A percentile compares a stretch with the other conserved stretches of the same genome.
These are phyloP conservation scores for Corythaixoides concolor DNA, from an alignment of 2,113 vertebrate genomes.

Conservation along the genomic window DNA sequence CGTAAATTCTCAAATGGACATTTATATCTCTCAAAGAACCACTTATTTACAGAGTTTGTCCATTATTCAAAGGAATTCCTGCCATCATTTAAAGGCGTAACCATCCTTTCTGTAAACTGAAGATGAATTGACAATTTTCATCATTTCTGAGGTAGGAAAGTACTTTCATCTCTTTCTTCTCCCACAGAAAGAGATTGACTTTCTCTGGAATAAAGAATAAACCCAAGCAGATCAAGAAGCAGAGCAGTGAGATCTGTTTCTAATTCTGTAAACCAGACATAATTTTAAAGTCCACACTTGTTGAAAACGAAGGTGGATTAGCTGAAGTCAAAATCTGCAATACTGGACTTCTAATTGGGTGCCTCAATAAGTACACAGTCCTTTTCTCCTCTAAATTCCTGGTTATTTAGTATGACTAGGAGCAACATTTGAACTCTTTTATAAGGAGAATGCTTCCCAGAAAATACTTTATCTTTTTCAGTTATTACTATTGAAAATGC, in stretches of 20 bases:
- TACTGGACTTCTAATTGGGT: neutral
- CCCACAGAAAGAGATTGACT: neutral
- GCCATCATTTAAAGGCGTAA: neutral
- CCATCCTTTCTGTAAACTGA: neutral
- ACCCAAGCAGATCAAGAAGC: neutral
- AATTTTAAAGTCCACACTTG: neutral
- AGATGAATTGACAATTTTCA: neutral
- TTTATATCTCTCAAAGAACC: neutral
- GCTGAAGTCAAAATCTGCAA: neutral
- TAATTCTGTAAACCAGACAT: neutral
- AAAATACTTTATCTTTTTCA: conserved; percentile 20
- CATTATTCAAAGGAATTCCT: neutral
- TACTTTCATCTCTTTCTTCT: neutral
- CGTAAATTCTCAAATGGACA: neutral
- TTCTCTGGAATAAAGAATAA: neutral
- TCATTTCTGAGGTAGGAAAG: neutral
- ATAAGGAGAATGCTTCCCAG: neutral
- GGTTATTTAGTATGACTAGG: neutral
- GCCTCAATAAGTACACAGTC: neutral
- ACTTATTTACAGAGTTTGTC: neutral
- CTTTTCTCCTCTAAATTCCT: neutral
- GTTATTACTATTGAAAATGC: conserved; percentile 11
- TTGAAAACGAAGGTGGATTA: neutral
- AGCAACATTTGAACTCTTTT: neutral
- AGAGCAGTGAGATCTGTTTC: neutral